Conservation (phyloP, 2,888 invertebrate genomes). For the Brachylomia viminalis region DNA sequence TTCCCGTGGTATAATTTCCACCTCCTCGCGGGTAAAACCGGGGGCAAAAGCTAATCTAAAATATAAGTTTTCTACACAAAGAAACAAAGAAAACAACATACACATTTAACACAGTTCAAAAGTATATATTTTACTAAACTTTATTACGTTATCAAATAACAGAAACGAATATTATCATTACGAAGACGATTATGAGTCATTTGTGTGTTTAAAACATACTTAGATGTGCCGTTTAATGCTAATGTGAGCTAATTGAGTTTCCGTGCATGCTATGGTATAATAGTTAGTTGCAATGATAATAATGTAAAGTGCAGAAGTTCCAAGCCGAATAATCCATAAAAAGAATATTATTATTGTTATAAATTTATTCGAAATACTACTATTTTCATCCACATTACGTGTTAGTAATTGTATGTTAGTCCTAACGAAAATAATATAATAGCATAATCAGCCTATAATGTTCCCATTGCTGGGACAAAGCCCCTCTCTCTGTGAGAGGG, state of each 20-base stretch:
- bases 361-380: too few species aligned
- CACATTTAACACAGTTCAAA: not conserved
- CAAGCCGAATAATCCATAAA: not conserved
- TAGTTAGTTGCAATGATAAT: constrained; percentile 20
- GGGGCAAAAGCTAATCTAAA: not conserved
- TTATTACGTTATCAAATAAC: constrained; percentile 51
- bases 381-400: too few species aligned
- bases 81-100: constrained; percentile 2
- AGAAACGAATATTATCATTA: constrained; percentile 32
- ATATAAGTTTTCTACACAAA: not conserved
- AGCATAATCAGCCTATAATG: too few species aligned
- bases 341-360: not conserved
- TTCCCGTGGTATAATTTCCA: not conserved
- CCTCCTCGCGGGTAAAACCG: not conserved
- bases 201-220: constrained; percentile 49
- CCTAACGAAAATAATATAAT: too few species aligned
- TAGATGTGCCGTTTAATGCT: constrained; percentile 46
- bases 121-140: constrained; percentile 40
- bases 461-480: too few species aligned
- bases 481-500: too few species aligned
- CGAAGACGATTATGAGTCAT: constrained; percentile 50
- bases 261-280: constrained; percentile 49
- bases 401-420: too few species aligned
- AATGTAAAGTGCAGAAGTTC: constrained; percentile 28
- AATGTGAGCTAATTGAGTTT: constrained; percentile 57